Evolutionary conservation across 2,888 invertebrate species (phyloP).

Genomic region (Andrena chrysosceles): DNA sequence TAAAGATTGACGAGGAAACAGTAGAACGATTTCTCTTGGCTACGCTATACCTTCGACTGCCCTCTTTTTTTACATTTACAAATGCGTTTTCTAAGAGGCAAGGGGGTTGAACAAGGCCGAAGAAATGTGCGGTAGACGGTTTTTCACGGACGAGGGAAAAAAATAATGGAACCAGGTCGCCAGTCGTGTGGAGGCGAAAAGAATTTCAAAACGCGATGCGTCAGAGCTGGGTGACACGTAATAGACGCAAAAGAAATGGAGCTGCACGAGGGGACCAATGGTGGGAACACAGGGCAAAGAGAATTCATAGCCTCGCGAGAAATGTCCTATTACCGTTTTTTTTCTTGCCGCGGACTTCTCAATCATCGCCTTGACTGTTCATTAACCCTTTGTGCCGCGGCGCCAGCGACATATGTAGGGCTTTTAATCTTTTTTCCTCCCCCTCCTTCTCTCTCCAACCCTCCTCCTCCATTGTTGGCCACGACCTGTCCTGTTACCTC

Average conservation of each 20-base stretch:
- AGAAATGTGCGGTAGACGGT: neutral
- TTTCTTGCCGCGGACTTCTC: constrained; percentile 39
- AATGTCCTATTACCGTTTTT: constrained; percentile 49
- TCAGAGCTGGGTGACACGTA: constrained; percentile 53
- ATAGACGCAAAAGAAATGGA: constrained; percentile 59
- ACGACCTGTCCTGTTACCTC: constrained; percentile 45
- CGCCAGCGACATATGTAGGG: constrained; percentile 41
- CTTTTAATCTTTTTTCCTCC: constrained; percentile 42
- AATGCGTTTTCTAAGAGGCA: neutral
- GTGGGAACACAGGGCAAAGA: constrained; percentile 8
- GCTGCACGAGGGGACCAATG: constrained; percentile 7
- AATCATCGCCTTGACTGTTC: constrained; percentile 51
- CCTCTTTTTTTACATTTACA: neutral
- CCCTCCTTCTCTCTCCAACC: too few species aligned
- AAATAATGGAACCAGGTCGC: constrained; percentile 54
- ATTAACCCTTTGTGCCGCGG: constrained; percentile 55
- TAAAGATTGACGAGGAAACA: neutral
- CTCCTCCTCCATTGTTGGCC: constrained; percentile 27
- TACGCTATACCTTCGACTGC: neutral
- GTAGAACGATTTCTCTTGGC: neutral
- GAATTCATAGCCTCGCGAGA: constrained; percentile 48
- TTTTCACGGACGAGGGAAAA: constrained; percentile 5
- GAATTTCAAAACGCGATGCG: constrained; percentile 56
- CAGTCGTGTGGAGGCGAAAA: constrained; percentile 28
- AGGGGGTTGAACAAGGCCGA: neutral